Evolutionary conservation across 2,888 invertebrate species (phyloP), one percentile per base, ranked within the genome.

Genomic region (Lasioglossum pauxillum): DNA sequence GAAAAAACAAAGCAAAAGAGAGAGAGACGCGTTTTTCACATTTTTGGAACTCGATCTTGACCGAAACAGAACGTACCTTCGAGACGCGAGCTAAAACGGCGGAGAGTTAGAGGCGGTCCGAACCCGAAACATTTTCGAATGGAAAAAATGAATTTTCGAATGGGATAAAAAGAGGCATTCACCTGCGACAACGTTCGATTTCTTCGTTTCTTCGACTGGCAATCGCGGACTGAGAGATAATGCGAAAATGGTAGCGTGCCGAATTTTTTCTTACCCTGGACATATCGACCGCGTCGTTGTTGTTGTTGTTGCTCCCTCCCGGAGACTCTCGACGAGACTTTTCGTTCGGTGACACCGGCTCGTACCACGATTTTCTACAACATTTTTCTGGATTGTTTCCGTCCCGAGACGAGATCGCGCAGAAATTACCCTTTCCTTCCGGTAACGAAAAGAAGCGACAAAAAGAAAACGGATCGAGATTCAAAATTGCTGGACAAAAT

Each of bases 201-300:
- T 87, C 84, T 86, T 90, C 89, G 83, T 88, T 90, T 88, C 83
- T 85, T 90, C 88, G 86, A 90, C 78, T 83, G 84, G 88, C 86
- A 89, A 87, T 90, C 85, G 88, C 83, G 87, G 83, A 90, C 76
- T 72, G 87, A 46, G n/a, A 46, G 89, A 80, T 85, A 90, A 82
- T 88, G 80, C 84, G 74, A 90, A 46, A 74, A 90, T 90, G 85
- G 85, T 90, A 91, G 83, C 90, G 90, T 90, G 90, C 88, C 89
- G 90, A 92, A 92, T 89, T 92, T 91, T 84, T 90, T 88, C 90
- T 85, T 81, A 86, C 83, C 84, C 78, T 49, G 49, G 77, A 88
- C 72, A 82, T 69, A 72, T 86, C 85, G 83, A 90, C 67, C 83
- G 83, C 81, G 84, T 89, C 87, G 82, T 85, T 89, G 85, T 88